Evolutionary conservation across 2,888 invertebrate species (phyloP).

Genomic region (Oeneis ivallda): DNA sequence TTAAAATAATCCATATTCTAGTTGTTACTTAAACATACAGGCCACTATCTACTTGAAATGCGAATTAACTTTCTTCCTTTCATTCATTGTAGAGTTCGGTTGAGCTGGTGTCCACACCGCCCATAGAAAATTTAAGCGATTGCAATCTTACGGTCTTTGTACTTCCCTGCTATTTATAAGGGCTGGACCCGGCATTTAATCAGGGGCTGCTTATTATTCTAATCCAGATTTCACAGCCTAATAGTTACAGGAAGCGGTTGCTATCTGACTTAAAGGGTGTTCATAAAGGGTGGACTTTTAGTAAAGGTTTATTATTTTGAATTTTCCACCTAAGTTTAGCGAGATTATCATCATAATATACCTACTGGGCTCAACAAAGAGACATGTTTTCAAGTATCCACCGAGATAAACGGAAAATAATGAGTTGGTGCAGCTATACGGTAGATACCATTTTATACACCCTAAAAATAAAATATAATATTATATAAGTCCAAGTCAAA

Average conservation of each 20-base stretch:
- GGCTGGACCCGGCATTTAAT: slow-evolving; percentile 7
- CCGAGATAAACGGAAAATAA: no score
- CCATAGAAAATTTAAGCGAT: slow-evolving; percentile 15
- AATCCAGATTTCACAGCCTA: slow-evolving; percentile 12
- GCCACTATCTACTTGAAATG: neutral
- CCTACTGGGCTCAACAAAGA: no score
- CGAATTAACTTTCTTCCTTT: neutral
- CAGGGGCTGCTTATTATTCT: slow-evolving; percentile 11
- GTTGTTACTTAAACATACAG: slow-evolving; percentile 11
- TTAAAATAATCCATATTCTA: neutral
- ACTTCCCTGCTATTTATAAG: slow-evolving; percentile 18
- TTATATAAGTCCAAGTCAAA: no score
- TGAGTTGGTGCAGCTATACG: no score
- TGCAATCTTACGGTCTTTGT: slow-evolving; percentile 6
- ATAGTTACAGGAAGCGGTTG: slow-evolving; percentile 6
- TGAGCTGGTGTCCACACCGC: neutral
- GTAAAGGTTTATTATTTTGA: slow-evolving; percentile 11
- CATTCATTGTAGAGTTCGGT: neutral
- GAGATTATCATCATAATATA: slow-evolving; percentile 6
- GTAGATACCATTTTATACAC: no score
- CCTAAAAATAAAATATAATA: no score
- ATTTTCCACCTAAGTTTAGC: slow-evolving; percentile 4
- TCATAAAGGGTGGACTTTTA: slow-evolving; percentile 7
- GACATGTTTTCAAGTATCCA: no score
- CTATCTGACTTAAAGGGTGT: slow-evolving; percentile 12